Conservation (phyloP, 2,113 vertebrate species). For the Conger conger region DNA sequence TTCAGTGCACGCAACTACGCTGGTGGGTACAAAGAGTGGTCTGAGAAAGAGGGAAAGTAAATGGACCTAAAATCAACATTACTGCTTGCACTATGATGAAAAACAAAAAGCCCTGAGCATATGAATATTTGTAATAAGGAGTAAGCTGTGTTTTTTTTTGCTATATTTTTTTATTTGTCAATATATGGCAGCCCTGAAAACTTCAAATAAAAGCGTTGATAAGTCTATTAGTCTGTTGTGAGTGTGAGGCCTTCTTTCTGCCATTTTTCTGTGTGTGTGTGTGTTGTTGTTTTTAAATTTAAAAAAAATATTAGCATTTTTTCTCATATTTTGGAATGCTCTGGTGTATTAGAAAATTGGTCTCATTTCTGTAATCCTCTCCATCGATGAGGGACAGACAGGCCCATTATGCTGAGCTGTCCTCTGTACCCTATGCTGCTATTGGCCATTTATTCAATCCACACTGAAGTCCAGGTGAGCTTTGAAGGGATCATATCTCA, state of each 20-base stretch:
- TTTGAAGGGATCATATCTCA: too few relatives aligned
- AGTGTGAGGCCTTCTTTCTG: neutral
- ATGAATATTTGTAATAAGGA: neutral
- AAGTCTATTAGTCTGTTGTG: neutral
- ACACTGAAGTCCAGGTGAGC: neutral
- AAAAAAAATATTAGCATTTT: neutral
- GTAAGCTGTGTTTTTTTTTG: neutral
- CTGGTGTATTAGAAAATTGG: too few relatives aligned
- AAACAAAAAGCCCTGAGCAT: neutral
- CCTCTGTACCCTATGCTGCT: too few relatives aligned
- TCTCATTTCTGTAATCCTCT: too few relatives aligned
- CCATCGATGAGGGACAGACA: too few relatives aligned
- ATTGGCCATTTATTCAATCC: too few relatives aligned
- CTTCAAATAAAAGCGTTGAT: neutral
- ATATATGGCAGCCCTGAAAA: neutral
- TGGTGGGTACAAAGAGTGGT: slow-evolving; percentile 75
- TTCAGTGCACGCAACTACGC: slow-evolving; percentile 73
- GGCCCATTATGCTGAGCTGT: too few relatives aligned
- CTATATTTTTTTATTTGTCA: neutral
- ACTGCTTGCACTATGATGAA: neutral
- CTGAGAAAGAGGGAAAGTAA: slow-evolving; percentile 60
- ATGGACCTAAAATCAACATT: neutral
- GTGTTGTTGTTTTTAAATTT: neutral
- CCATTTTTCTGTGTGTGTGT: neutral
- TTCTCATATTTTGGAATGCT: neutral